These are phyloP conservation scores for Xiphophorus couchianus DNA, from an alignment of 2,113 vertebrate species.

Conservation along the genomic window DNA sequence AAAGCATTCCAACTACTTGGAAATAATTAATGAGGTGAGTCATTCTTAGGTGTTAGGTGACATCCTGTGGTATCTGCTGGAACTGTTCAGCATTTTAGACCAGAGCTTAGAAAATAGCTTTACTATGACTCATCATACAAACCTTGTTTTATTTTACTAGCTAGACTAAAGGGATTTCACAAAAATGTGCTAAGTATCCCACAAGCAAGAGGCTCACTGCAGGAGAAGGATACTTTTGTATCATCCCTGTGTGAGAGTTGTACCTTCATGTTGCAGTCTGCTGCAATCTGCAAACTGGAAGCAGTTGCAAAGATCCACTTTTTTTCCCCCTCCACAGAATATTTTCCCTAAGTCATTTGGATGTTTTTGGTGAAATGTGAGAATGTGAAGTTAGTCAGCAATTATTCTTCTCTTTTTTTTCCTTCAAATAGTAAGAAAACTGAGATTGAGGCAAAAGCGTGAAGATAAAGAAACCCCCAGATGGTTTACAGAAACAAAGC, in stretches of 20 bases:
- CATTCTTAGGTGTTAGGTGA: conserved; percentile 58
- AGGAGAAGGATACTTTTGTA: conserved; percentile 13
- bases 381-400: too few relatives aligned
- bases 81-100: conserved; percentile 13
- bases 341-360: too few relatives aligned
- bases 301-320: too few relatives aligned
- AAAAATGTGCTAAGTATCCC: conserved; percentile 4
- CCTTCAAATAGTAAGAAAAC: too few relatives aligned
- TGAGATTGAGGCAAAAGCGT: conserved; percentile 35
- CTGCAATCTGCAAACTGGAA: background rate
- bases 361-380: too few relatives aligned
- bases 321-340: too few relatives aligned
- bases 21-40: conserved; percentile 71
- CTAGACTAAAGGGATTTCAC: background rate
- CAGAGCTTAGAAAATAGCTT: background rate
- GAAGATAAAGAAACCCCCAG: conserved; percentile 11
- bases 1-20: conserved; percentile 43
- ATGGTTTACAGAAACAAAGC: conserved; percentile 44
- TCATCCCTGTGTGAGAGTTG: conserved; percentile 7
- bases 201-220: conserved; percentile 3
- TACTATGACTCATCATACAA: background rate
- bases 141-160: background rate
- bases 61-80: conserved; percentile 33
- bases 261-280: background rate
- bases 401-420: too few relatives aligned